Conservation (phyloP, 2,113 vertebrate species). For the Sinocyclocheilus anshuiensis region DNA sequence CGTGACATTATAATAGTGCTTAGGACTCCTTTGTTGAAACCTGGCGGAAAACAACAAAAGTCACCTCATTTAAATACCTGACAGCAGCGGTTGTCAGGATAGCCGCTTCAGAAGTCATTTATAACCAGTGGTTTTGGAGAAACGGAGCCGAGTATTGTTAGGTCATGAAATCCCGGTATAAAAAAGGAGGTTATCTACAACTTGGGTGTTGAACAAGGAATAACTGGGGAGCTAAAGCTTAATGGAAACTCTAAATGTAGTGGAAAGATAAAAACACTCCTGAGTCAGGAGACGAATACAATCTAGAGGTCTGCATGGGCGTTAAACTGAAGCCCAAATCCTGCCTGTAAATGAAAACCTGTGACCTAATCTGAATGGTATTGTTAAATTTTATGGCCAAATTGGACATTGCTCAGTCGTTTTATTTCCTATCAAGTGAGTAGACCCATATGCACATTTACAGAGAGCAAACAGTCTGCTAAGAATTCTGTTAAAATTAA, state of each 20-base stretch:
- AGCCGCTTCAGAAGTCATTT: neutral
- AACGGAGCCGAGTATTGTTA: neutral
- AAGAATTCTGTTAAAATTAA: neutral
- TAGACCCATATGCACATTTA: neutral
- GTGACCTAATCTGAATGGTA: neutral
- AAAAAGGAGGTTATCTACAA: conserved; percentile 19
- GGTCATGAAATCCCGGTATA: conserved; percentile 8
- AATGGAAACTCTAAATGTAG: conserved; percentile 28
- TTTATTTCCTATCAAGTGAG: no score
- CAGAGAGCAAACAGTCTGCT: neutral
- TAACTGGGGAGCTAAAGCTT: conserved; percentile 15
- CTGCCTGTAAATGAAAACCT: neutral
- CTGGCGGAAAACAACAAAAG: neutral
- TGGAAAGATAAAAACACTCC: conserved; percentile 24
- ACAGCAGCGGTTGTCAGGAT: neutral
- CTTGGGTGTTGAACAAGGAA: conserved; percentile 22
- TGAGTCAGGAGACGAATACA: neutral
- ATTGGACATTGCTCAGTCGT: no score
- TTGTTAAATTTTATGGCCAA: neutral
- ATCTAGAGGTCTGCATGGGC: neutral
- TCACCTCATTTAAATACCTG: neutral
- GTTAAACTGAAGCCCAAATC: neutral
- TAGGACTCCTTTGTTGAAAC: neutral
- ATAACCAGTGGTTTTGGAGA: conserved; percentile 7
- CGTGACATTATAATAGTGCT: neutral